phyloP scores from a whole-genome alignment of 2,113 vertebrate genomes.

The Condylura cristata region DNA sequence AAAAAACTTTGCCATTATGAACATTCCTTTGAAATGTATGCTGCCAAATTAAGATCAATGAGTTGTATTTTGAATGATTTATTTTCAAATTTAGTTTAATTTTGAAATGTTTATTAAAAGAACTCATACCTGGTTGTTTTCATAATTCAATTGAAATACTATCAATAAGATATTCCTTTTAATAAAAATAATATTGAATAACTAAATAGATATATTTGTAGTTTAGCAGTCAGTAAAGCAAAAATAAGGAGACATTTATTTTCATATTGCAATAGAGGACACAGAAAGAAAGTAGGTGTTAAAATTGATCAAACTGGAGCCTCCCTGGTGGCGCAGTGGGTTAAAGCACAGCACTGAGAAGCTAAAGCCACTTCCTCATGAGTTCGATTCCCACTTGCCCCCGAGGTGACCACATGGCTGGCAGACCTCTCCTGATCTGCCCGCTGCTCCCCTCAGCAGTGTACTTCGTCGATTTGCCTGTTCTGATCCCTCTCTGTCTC shows the following conservation, averaged over 20 bases:
- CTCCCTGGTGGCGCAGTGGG: too few species aligned
- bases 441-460: too few species aligned
- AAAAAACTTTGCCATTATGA: background rate
- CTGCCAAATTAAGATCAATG: background rate
- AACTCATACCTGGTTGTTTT: background rate
- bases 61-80: slow-evolving; percentile 39
- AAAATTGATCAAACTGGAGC: slow-evolving; percentile 12
- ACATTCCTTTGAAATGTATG: slow-evolving; percentile 28
- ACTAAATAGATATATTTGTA: slow-evolving; percentile 16
- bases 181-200: slow-evolving; percentile 49
- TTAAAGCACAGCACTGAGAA: too few species aligned
- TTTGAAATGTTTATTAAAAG: background rate
- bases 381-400: too few species aligned
- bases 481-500: too few species aligned
- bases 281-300: background rate
- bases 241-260: background rate
- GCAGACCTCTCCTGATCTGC: too few species aligned
- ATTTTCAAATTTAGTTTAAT: background rate
- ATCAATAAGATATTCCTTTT: slow-evolving; percentile 11
- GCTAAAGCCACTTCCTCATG: too few species aligned
- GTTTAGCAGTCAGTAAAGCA: background rate
- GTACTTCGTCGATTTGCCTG: too few species aligned
- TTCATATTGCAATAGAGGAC: background rate
- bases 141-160: slow-evolving; percentile 22
- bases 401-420: too few species aligned